Evolutionary conservation across 2,888 invertebrate genomes (phyloP).

Genomic region (Drosophila melanosoma): DNA sequence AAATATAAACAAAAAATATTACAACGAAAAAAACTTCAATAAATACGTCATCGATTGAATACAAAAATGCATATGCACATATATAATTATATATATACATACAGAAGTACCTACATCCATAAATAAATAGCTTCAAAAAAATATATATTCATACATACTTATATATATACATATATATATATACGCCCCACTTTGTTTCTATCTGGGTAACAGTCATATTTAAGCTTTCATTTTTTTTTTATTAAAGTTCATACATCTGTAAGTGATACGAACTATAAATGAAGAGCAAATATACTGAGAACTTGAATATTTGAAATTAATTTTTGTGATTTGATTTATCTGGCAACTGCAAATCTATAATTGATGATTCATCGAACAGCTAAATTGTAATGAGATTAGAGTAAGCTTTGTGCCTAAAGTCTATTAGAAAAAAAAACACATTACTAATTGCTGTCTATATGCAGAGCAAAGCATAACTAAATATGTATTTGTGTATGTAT

Average conservation of each 20-base stretch:
- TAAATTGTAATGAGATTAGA: slow-evolving; percentile 3
- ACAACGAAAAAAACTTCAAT: not conserved
- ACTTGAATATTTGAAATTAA: not conserved
- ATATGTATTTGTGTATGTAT: not conserved
- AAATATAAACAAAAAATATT: not conserved
- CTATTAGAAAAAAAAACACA: not conserved
- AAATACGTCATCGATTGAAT: slow-evolving; percentile 14
- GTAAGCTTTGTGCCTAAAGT: not conserved
- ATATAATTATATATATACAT: not conserved
- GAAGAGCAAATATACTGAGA: not conserved
- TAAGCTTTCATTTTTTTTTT: slow-evolving; percentile 18
- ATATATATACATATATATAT: not conserved
- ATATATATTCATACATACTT: not conserved
- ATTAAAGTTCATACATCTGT: not conserved
- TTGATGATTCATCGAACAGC: slow-evolving; percentile 15
- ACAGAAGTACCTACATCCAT: not conserved
- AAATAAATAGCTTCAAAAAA: too few species aligned
- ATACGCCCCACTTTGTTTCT: slow-evolving; percentile 12
- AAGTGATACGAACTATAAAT: not conserved
- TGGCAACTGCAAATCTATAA: not conserved
- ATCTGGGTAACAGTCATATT: slow-evolving; percentile 4
- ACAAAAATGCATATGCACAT: slow-evolving; percentile 7
- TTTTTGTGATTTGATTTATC: not conserved
- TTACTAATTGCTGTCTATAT: not conserved
- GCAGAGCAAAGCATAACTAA: not conserved